Base-by-base conservation (phyloP, 2,113 vertebrate genomes). In the Lophura nycthemera region DNA sequence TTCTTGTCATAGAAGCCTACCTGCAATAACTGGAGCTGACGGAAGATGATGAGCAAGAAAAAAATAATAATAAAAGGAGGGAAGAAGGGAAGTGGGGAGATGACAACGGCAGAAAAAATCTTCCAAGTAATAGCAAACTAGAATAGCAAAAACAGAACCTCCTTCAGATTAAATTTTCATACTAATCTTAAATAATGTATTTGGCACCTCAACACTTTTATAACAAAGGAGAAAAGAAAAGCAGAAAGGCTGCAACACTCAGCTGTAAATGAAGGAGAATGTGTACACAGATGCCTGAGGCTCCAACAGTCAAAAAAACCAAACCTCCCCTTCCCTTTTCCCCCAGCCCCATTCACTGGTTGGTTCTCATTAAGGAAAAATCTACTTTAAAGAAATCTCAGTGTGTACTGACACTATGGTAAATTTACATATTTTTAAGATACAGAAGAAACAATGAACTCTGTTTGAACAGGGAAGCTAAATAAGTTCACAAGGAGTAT, bases 101-200 rank as follows among this genome's bases (percentile, higher is more conserved):
- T 88, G 86, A 92, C 89, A 96, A 89, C 75, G 87, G 74, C 88
- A 92, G 47, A 90, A 95, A 96, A 96, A 92, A 70, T 78, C 86
- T 84, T 94, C 87, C 84, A 96, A 96, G 93, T 83, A 92, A 84
- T 74, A 89, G 90, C 63, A 95, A 92, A 92, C 76, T 91, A 89
- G 69, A 90, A 95, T 77, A 88, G 86, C 88, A 87, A 95, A 96
- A 94, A 40, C 91, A 96, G 90, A 95, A 86, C 78, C 66, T 93
- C 74, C 83, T 96, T 96, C 91, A 95, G 95, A 96, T 97, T 96
- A 97, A 97, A 92, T 96, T 97, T 97, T 96, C 93, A 97, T 96
- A 88, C 76, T 95, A 90, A 97, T 96, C 93, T 95, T 97, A 97
- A 97, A 97, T 97, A 97, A 97, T 97, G 78, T 93, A 97, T 96